Base-by-base conservation (phyloP, 2,113 vertebrate genomes). In the Passer domesticus region DNA sequence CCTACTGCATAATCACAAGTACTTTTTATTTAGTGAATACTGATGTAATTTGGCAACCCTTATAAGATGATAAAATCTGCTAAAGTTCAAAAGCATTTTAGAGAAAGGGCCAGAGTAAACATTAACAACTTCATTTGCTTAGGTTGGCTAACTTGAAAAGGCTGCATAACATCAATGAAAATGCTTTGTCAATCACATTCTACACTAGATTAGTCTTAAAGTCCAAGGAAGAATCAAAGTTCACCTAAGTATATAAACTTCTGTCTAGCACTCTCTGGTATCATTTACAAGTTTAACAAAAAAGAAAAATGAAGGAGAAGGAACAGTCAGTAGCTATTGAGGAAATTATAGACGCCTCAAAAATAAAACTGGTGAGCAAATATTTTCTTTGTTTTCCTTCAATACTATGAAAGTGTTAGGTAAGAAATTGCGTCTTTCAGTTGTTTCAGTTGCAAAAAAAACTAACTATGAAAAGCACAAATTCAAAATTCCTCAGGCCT, bases 201-300 rank as follows among this genome's bases (percentile, higher is more conserved):
- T 97, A 97, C 95, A 96, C 97, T 97, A 98, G 98, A 98, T 98
- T 98, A 98, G 98, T 98, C 98, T 98, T 97, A 98, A 99, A 99
- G 98, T 98, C 98, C 97, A 97, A 96, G 96, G 97, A 98, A 96
- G 97, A 98, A 97, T 98, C 98, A 99, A 99, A 99, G 99, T 99
- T 99, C 98, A 99, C 80, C 56, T 82, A 88, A 77, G 92, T 83
- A 55, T 89, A 93, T 77, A 95, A 96, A 88, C 92, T 93, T 94
- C 94, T 97, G 92, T 92, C 97, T 97, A 97, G 94, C 79, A 76
- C 62, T 96, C 56, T 74, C 41, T 52, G 39, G 52, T 94, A 67
- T 86, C 60, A 4, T 88, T 94, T 90, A 49, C 90, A 91, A 92
- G 92, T 82, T 87, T 95, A 96, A 96, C 7, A 9, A 93, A 91